Base-by-base conservation (phyloP, 2,113 vertebrate genomes). In the Mellivora capensis region DNA sequence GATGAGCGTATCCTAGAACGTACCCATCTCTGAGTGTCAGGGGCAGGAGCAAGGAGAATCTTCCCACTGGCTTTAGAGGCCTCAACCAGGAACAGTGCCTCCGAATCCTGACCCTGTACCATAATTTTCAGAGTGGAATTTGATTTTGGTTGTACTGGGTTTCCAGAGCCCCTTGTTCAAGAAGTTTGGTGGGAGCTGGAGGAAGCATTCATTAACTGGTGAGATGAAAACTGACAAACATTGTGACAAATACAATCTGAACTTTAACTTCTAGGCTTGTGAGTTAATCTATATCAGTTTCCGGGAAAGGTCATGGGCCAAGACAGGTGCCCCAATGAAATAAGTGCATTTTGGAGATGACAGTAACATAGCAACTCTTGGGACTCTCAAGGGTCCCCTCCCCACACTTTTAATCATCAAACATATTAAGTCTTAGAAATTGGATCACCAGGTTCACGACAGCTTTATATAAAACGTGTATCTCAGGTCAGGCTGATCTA, bases 241-340 rank as follows among this genome's bases (percentile, higher is more conserved):
- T 87, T 88, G 59, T 27, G 59, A 61, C 87, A 81, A 97, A 93
- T 82, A 81, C 59, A 90, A 94, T 84, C 54, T 94, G 83, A 96
- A 93, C 95, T 94, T 96, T 90, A 72, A 64, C 95, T 97, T 93
- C 49, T 74, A 94, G 34, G 86, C 76, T 85, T 88, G 44, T 52
- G 37, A 97, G 90, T 77, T 95, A 86, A 92, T 96, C 93, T 72
- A 42, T 79, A 84, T 91, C 87, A 42, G 47, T 95, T 85, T 87
- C 80, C 11, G 27, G 59, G 44, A 94, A 95, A 93, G 91, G 95
- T 91, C 94, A 90, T 3, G 17, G 83, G 76, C 80, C 23, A 49
- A 83, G 80, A 90, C 62, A 83, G 54, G 39, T 76, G 15, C 52
- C 52, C 8, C n/a, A 83, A 80, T 97, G 61, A 96, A 95, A 97